Percentiles rank a stretch among this genome's conserved stretches.
phyloP scores from a whole-genome alignment of 2,113 vertebrate species.

The Bubo bubo region DNA sequence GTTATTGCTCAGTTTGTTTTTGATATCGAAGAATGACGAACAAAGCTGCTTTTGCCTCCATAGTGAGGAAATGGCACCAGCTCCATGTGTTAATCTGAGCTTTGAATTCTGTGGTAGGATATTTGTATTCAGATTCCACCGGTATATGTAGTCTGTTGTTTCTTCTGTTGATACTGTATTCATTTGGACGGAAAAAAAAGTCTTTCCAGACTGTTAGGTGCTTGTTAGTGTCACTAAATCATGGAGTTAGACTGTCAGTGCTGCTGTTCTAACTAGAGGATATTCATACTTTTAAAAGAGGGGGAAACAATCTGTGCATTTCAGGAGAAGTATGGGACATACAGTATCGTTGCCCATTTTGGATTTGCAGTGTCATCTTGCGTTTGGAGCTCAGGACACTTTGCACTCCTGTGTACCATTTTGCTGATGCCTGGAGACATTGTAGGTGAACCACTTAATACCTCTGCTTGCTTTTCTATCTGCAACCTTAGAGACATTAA shows the following conservation, averaged over 20 bases:
- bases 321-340: neutral
- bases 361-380: neutral
- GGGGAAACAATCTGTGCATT: fast-evolving
- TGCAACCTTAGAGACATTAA: neutral
- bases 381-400: neutral
- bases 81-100: fast-evolving
- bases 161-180: neutral
- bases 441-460: neutral
- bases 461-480: neutral
- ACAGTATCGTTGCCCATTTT: fast-evolving
- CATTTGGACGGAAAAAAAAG: no score
- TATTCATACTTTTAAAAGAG: neutral
- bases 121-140: neutral
- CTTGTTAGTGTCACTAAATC: neutral
- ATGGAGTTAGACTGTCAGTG: neutral
- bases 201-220: neutral
- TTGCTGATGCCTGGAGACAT: neutral
- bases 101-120: neutral
- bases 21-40: fast-evolving
- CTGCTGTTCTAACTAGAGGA: neutral
- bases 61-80: fast-evolving
- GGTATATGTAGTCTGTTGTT: fast-evolving
- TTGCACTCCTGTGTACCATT: neutral
- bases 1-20: neutral
- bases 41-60: neutral